Evolutionary conservation across 2,888 invertebrate species (phyloP).

Genomic region (Rhingia rostrata): DNA sequence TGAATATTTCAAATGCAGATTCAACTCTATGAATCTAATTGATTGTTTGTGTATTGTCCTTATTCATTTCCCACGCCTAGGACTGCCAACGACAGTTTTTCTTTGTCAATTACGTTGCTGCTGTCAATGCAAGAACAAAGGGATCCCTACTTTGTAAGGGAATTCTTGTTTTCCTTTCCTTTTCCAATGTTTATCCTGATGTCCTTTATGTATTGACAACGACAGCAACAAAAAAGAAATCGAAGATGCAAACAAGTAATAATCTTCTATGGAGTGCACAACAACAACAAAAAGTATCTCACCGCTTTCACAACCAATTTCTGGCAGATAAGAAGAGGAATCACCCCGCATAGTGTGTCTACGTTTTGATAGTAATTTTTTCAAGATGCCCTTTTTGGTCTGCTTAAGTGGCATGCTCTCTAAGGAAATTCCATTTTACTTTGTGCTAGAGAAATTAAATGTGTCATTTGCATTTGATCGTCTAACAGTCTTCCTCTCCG

Average conservation of each 20-base stretch:
- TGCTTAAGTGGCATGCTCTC: slow-evolving; percentile 50
- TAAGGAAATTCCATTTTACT: slow-evolving; percentile 57
- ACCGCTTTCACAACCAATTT: slow-evolving; percentile 43
- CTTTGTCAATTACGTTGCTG: slow-evolving; percentile 26
- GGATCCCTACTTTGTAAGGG: slow-evolving; percentile 40
- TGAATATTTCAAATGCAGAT: slow-evolving; percentile 62
- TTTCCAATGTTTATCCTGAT: slow-evolving; percentile 34
- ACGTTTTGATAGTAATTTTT: slow-evolving; percentile 50
- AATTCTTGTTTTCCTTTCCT: slow-evolving; percentile 32
- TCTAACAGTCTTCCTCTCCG: slow-evolving; percentile 27
- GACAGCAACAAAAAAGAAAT: slow-evolving; percentile 31
- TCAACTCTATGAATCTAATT: slow-evolving; percentile 58
- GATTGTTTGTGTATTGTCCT: slow-evolving; percentile 50
- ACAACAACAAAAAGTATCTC: slow-evolving; percentile 15
- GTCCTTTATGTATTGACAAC: slow-evolving; percentile 38
- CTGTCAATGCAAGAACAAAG: slow-evolving; percentile 50
- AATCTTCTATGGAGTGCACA: slow-evolving; percentile 15
- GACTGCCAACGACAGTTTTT: slow-evolving; percentile 46
- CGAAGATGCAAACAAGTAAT: slow-evolving; percentile 48
- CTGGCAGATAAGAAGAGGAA: slow-evolving; percentile 23
- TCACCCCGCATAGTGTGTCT: slow-evolving; percentile 9
- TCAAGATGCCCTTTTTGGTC: slow-evolving; percentile 49
- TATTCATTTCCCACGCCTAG: slow-evolving; percentile 29
- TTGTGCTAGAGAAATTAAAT: slow-evolving; percentile 64
- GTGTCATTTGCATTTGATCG: slow-evolving; percentile 67